Evolutionary conservation across 2,888 invertebrate genomes (phyloP), one percentile per base, ranked within the genome.

Genomic region (Trichogramma evanescens): DNA sequence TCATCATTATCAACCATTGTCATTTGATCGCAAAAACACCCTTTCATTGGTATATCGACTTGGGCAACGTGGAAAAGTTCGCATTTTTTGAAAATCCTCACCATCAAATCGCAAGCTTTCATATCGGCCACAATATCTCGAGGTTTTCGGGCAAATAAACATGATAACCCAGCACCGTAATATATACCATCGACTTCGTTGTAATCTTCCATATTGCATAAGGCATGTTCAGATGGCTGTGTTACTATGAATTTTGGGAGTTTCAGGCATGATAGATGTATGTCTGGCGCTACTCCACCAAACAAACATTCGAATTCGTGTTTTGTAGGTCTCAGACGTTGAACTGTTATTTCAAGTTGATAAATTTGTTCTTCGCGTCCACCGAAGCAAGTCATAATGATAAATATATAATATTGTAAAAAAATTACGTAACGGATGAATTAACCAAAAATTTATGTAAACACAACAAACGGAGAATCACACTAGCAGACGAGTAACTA

Each of bases 31-130:
- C 77, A 77, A 2, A 75, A 61, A 58, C 77, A 77, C 3, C 75
- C 76, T 4, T 69, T 67, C 43, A 77, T 57, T 3, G 67, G 66
- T 4, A 76, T 58, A 44, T 71, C 66, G 10, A 71, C 66, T 59
- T 77, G 72, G 7, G 74, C 77, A n/a, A 71, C 68, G 43, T 77
- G 76, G 66, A 71, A 77, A 58, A 72, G 74, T 58, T 77, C 77
- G 8, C 70, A 71, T 4, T 55, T 40, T 46, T 75, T 71, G 63
- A 76, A 76, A 40, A 77, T 66, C 3, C 75, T 75, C 56, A 76
- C 68, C 63, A 66, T 72, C 13, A 75, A 39, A 4, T 68, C 69
- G 38, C 61, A 66, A n/a, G 65, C 65, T 46, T 73, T 70, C 63
- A 77, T 69, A 49, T 67, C 69, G 4, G 59, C 65, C 0, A 76